A percentile compares a stretch with the other conserved stretches of the same genome.
Evolutionary conservation across 2,113 vertebrate genomes (phyloP).

Genomic region (Phyllostomus discolor): DNA sequence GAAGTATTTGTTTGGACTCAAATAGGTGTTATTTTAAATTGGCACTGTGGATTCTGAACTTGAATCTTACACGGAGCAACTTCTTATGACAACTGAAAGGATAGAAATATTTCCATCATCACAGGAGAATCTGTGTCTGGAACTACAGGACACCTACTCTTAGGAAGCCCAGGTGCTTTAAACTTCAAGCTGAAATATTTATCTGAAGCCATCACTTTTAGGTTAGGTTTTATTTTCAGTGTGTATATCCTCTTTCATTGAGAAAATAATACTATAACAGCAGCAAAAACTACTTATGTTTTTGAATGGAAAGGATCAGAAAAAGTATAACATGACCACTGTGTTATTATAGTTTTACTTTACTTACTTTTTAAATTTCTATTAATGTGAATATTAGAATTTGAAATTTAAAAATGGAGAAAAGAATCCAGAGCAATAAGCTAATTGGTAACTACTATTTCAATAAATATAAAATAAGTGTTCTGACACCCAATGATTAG

Average conservation of each 20-base stretch:
- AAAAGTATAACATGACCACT: neutral
- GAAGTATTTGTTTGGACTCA: slow-evolving; percentile 57
- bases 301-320: neutral
- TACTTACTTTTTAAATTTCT: neutral
- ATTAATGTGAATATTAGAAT: neutral
- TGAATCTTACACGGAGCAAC: neutral
- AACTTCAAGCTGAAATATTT: neutral
- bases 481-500: slow-evolving; percentile 1
- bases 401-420: neutral
- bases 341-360: neutral
- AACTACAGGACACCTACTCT: neutral
- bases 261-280: neutral
- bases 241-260: neutral
- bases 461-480: neutral
- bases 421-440: neutral
- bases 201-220: neutral
- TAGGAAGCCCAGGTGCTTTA: neutral
- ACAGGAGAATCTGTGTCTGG: neutral
- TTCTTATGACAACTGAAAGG: slow-evolving; percentile 1
- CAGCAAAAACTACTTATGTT: neutral
- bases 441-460: neutral
- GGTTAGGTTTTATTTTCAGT: neutral
- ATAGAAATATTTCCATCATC: neutral
- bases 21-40: slow-evolving; percentile 39
- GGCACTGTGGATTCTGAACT: slow-evolving; percentile 17